Conservation (phyloP, 2,888 invertebrate genomes). For the Atrina japonica region DNA sequence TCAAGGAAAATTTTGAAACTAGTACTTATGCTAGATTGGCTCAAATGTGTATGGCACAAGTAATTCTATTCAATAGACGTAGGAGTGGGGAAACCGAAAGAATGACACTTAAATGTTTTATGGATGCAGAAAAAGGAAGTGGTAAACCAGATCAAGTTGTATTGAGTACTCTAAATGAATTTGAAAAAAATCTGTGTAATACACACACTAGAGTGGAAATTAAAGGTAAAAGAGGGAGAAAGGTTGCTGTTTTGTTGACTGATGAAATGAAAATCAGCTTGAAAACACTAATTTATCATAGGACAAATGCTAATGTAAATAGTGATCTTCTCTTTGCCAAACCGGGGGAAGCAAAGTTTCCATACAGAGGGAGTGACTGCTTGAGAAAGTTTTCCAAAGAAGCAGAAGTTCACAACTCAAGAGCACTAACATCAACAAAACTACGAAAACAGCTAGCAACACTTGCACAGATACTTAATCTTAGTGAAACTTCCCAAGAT, state of each 20-base stretch:
- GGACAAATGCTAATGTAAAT: background rate
- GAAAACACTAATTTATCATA: background rate
- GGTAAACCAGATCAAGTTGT: conserved; percentile 24
- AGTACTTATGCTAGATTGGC: conserved; percentile 24
- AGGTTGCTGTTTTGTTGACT: conserved; percentile 11
- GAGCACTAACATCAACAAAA: conserved; percentile 1
- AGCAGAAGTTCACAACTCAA: background rate
- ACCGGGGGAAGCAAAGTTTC: background rate
- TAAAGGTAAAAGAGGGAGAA: conserved; percentile 25
- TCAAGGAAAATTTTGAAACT: conserved; percentile 8
- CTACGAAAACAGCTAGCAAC: conserved; percentile 21
- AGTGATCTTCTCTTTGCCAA: background rate
- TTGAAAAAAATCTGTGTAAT: conserved; percentile 8
- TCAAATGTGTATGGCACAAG: conserved; percentile 31
- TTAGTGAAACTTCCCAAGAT: conserved; percentile 18
- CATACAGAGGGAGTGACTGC: background rate
- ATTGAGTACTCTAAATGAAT: conserved; percentile 25
- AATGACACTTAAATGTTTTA: conserved; percentile 38
- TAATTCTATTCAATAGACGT: conserved; percentile 78
- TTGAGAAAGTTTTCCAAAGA: background rate
- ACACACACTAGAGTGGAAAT: conserved; percentile 7
- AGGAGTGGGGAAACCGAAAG: conserved; percentile 83
- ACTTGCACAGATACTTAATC: conserved; percentile 2
- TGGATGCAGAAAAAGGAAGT: conserved; percentile 13
- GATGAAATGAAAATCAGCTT: background rate